phyloP scores from a whole-genome alignment of 2,113 vertebrate genomes.

The Himantopus leucocephalus region DNA sequence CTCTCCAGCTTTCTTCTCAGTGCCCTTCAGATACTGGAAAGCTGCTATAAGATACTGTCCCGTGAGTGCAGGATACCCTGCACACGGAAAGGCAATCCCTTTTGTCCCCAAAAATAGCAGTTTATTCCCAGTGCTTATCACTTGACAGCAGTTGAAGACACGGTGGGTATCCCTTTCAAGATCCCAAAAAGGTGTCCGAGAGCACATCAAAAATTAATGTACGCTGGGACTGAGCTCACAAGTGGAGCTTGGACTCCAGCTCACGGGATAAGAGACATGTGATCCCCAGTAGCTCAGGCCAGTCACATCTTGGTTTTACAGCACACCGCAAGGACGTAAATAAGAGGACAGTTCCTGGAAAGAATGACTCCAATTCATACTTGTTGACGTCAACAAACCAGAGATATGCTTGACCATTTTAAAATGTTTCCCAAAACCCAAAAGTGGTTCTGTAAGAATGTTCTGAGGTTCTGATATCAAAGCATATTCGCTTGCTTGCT shows the following conservation, averaged over 20 bases:
- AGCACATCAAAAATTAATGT: neutral
- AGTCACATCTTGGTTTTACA: neutral
- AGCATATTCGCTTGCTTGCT: neutral
- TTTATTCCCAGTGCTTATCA: neutral
- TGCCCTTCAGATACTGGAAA: no score
- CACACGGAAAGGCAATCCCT: neutral
- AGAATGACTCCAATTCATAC: neutral
- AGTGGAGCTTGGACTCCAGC: neutral
- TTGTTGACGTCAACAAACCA: neutral
- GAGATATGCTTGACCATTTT: neutral
- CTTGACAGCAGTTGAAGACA: neutral
- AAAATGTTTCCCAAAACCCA: neutral
- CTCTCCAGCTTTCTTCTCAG: no score
- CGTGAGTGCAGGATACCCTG: neutral
- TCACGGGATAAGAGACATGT: neutral
- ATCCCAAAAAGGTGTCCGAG: neutral
- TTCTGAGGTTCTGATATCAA: neutral
- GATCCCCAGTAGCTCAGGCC: neutral
- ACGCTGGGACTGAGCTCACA: rapidly evolving
- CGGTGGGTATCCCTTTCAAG: neutral
- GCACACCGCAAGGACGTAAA: neutral
- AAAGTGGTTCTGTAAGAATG: neutral
- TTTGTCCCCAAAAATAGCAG: neutral
- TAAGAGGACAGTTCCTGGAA: neutral
- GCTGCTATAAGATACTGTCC: no score